A percentile compares a stretch with the other conserved stretches of the same genome.
Conservation (phyloP, 2,113 vertebrate species). For the Takifugu flavidus region DNA sequence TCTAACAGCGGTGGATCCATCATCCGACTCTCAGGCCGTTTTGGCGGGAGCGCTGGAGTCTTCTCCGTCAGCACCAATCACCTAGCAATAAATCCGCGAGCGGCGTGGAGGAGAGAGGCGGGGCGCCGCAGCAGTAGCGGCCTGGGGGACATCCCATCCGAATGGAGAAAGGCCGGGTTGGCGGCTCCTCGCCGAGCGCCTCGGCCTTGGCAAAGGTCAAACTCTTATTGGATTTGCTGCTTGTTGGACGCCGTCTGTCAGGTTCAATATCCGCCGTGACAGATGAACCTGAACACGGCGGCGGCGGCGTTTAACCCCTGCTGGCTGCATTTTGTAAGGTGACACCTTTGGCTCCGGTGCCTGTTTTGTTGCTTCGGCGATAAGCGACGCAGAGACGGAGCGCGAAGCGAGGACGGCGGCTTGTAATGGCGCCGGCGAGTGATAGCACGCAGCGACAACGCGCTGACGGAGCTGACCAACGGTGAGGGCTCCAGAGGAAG, state of each 20-base stretch:
- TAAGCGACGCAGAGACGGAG: neutral
- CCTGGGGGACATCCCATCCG: constrained; percentile 6
- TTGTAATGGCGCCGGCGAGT: constrained; percentile 49
- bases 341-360: neutral
- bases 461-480: constrained; percentile 46
- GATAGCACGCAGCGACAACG: constrained; percentile 36
- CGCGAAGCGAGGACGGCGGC: constrained; percentile 43
- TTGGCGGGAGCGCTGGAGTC: constrained; percentile 62
- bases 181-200: constrained; percentile 25
- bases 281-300: constrained; percentile 7
- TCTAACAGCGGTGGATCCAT: constrained; percentile 31
- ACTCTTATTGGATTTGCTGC: constrained; percentile 44
- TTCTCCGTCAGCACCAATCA: constrained; percentile 65
- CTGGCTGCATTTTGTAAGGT: constrained; percentile 3
- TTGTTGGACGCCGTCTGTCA: constrained; percentile 35
- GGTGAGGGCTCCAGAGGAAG: constrained; percentile 21
- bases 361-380: neutral
- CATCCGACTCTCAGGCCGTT: constrained; percentile 66
- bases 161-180: constrained; percentile 29
- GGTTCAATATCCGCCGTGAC: constrained; percentile 11
- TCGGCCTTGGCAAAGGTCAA: constrained; percentile 17
- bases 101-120: constrained; percentile 2
- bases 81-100: constrained; percentile 51
- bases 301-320: neutral
- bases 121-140: constrained; percentile 2